phyloP scores from a whole-genome alignment of 2,797 vertebrate genomes.

The Phalanger gymnotis region DNA sequence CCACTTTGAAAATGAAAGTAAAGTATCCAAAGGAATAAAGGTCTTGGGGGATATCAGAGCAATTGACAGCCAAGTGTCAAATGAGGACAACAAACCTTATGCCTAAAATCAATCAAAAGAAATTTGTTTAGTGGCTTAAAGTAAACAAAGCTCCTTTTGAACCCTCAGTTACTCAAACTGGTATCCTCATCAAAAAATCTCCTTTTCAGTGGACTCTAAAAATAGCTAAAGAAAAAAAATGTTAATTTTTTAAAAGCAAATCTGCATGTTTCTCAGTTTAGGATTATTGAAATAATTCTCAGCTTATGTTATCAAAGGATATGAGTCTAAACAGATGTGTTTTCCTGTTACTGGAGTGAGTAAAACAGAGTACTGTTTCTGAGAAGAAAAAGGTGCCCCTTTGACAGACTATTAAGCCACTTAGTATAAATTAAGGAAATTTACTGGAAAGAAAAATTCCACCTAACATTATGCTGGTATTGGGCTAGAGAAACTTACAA shows the following conservation, averaged over 20 bases:
- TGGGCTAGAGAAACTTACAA: constrained; percentile 15
- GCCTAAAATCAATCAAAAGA: constrained; percentile 18
- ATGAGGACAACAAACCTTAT: constrained; percentile 13
- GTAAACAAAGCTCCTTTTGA: constrained; percentile 19
- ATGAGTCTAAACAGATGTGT: constrained; percentile 19
- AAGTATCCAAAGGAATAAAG: constrained; percentile 27
- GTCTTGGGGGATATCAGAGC: constrained; percentile 9
- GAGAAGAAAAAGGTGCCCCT: constrained; percentile 43
- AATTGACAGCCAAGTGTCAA: constrained; percentile 22
- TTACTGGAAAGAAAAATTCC: constrained; percentile 46
- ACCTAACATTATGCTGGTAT: constrained; percentile 1
- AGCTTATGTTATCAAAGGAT: neutral
- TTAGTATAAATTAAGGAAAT: constrained; percentile 40
- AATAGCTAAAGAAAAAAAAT: neutral
- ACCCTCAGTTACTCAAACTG: constrained; percentile 26
- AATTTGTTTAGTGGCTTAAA: constrained; percentile 25
- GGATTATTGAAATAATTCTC: constrained; percentile 14
- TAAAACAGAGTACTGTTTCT: constrained; percentile 50
- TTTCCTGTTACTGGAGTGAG: constrained; percentile 34
- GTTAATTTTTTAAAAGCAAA: constrained; percentile 13
- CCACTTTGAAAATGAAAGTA: constrained; percentile 22
- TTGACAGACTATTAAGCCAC: neutral
- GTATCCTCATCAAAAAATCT: constrained; percentile 26
- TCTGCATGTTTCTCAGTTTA: constrained; percentile 29
- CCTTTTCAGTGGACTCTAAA: constrained; percentile 28